phyloP scores from a whole-genome alignment of 2,113 vertebrate genomes.

The Tonatia bakeri region DNA sequence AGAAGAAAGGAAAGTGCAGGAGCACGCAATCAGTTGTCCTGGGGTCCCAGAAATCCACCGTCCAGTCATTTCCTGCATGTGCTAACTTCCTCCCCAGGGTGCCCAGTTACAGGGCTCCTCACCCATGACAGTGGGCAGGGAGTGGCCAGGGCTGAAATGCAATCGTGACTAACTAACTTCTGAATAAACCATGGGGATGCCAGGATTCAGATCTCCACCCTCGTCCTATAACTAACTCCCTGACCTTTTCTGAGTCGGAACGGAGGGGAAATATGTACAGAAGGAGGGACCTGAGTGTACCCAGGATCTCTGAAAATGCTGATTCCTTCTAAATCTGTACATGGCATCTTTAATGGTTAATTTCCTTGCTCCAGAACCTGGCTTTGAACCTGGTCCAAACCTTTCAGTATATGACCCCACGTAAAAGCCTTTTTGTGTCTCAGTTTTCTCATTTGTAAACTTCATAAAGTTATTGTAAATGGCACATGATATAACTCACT shows the following conservation, averaged over 20 bases:
- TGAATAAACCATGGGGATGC: slow-evolving; percentile 30
- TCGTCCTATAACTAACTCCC: not conserved
- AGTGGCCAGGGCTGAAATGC: not conserved
- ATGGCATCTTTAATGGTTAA: not conserved
- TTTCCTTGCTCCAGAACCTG: not conserved
- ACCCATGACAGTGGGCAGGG: not conserved
- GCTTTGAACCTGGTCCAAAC: not conserved
- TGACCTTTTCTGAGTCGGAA: not conserved
- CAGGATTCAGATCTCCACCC: not conserved
- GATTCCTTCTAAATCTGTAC: not conserved
- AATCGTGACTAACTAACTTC: slow-evolving; percentile 63
- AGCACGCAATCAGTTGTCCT: not conserved
- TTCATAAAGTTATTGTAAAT: not conserved
- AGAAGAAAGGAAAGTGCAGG: not conserved
- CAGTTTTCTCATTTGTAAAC: not conserved
- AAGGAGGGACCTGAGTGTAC: no score
- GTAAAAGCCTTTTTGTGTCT: not conserved
- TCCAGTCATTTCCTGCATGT: slow-evolving; percentile 61
- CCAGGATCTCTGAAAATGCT: not conserved
- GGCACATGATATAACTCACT: not conserved
- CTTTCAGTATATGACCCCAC: not conserved
- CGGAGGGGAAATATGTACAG: not conserved
- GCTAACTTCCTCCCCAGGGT: slow-evolving; percentile 42
- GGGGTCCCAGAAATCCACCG: not conserved
- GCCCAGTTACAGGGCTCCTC: not conserved